phyloP scores from a whole-genome alignment of 1,140 invertebrate species.

The Agraylea sexmaculata region DNA sequence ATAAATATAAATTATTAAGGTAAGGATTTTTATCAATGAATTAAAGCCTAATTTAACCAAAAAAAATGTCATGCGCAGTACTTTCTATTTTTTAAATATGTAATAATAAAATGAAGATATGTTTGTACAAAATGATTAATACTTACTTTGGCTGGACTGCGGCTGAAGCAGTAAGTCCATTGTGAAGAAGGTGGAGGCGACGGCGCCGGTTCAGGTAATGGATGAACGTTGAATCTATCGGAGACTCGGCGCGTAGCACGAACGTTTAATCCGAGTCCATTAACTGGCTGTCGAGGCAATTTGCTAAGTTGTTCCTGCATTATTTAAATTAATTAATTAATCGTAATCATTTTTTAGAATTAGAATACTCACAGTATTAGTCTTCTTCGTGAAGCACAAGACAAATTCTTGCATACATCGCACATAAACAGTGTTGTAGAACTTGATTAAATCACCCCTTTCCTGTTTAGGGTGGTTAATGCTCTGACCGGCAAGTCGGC shows the following conservation, averaged over 20 bases:
- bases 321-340: slow-evolving; percentile 17
- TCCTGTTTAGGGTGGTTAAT: slow-evolving; percentile 35
- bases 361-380: slow-evolving; percentile 9
- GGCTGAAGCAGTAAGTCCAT: slow-evolving; percentile 75
- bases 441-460: slow-evolving; percentile 82
- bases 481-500: slow-evolving; percentile 18
- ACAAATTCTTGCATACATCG: slow-evolving; percentile 70
- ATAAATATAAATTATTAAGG: too few relatives aligned
- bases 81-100: too few relatives aligned
- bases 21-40: too few relatives aligned
- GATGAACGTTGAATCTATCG: slow-evolving; percentile 59
- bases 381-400: slow-evolving; percentile 63
- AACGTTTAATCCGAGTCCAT: too few relatives aligned
- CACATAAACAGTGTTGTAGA: slow-evolving; percentile 87
- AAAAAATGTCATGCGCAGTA: too few relatives aligned
- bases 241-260: slow-evolving; percentile 46
- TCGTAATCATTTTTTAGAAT: too few relatives aligned
- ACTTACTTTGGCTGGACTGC: slow-evolving; percentile 78
- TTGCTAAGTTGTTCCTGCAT: slow-evolving; percentile 32
- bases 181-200: slow-evolving; percentile 42
- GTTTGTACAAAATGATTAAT: background rate
- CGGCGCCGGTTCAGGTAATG: slow-evolving; percentile 43
- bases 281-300: too few relatives aligned
- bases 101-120: background rate
- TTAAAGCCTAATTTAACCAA: too few relatives aligned